Evolutionary conservation across 2,888 invertebrate genomes (phyloP), one percentile per base, ranked within the genome.

Genomic region (Watsonalla cultraria): DNA sequence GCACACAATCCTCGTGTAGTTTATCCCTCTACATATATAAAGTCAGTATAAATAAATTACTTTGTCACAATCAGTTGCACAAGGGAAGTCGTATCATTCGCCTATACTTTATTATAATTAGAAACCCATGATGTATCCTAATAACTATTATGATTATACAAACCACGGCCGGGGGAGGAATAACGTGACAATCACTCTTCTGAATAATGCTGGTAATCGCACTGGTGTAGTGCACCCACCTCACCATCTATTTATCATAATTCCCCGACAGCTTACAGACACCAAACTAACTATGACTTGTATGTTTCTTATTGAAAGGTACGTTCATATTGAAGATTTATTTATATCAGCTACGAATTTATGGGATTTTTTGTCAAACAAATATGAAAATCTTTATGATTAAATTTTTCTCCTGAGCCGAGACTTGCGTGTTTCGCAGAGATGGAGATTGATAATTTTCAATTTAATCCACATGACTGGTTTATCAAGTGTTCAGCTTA

Each of bases 61-160:
- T 37, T 49, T 49, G 49, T 34, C 15, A 49, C 37, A 33, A 34
- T 33, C 34, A 37, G 49, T 37, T 37, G 14, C 9, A 9, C 8
- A 14, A 37, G 37, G 37, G 14, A 49, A 49, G 49, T 37, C 49
- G 37, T 49, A 37, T 39, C 37, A 48, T 24, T 35, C 39, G 49
- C 37, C 49, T 37, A 14, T 49, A 37, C 39, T 48, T 42, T 42
- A 42, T 42, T 42, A 42, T 42, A 42, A 42, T 42, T 42, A 42
- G 42, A 42, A 42, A 11, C 42, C 42, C 42, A 42, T 8, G 42
- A 42, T 61, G 63, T 60, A 59, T 51, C 54, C 34, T 49, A 58
- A 61, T 56, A 55, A n/a, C 45, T 54, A 58, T 56, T 58, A 65
- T 57, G 58, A 63, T 63, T 62, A 62, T 57, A 47, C 54, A 56